phyloP scores from a whole-genome alignment of 2,797 vertebrate species.

The Coregonus ussuriensis region DNA sequence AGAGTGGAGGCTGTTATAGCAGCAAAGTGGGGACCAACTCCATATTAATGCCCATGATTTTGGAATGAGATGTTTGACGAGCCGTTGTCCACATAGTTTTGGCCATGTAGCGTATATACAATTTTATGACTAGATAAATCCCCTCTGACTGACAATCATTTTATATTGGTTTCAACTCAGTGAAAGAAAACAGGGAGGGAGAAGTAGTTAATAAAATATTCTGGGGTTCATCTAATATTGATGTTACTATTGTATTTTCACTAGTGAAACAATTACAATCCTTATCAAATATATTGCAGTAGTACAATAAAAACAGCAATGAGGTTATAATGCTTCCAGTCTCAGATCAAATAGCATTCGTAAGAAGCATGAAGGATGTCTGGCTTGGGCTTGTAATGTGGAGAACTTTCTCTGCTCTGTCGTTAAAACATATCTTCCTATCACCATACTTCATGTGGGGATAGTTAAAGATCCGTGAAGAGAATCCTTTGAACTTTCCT shows the following conservation, averaged over 20 bases:
- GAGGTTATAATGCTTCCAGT: slow-evolving; percentile 51
- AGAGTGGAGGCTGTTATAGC: too few species aligned
- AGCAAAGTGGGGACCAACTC: too few species aligned
- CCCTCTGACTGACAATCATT: slow-evolving; percentile 54
- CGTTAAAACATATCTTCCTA: slow-evolving; percentile 18
- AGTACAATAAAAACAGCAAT: slow-evolving; percentile 62
- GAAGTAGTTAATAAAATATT: slow-evolving; percentile 24
- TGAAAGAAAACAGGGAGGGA: slow-evolving; percentile 47
- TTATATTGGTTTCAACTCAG: slow-evolving; percentile 28
- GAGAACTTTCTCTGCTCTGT: slow-evolving; percentile 23
- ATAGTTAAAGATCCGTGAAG: slow-evolving; percentile 23
- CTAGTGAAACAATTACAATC: slow-evolving; percentile 59
- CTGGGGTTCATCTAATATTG: slow-evolving; percentile 21
- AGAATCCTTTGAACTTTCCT: slow-evolving; percentile 46
- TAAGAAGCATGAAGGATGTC: neutral
- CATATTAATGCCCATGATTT: too few species aligned
- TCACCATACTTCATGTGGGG: slow-evolving; percentile 54
- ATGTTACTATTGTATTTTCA: slow-evolving; percentile 52
- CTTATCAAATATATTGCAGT: slow-evolving; percentile 57
- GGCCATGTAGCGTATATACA: slow-evolving; percentile 59
- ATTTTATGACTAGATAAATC: slow-evolving; percentile 61
- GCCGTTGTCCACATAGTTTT: too few species aligned
- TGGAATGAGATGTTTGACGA: too few species aligned
- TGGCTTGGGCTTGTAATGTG: neutral
- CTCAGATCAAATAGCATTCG: slow-evolving; percentile 47